Conservation (phyloP, 2,113 vertebrate species). For the Rynchops niger region DNA sequence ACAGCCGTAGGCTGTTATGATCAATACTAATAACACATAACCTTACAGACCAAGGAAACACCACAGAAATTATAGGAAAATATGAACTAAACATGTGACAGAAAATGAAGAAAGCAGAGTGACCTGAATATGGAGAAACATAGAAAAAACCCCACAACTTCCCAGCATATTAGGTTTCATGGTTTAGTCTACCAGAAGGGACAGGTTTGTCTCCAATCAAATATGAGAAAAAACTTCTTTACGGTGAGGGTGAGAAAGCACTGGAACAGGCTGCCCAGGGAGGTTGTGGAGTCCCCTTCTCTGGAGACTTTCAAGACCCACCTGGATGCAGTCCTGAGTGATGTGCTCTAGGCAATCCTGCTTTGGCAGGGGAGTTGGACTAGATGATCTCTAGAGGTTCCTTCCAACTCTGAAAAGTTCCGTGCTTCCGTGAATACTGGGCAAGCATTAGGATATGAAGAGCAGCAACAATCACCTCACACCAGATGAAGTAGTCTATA, state of each 20-base stretch:
- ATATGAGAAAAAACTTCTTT: too few species aligned
- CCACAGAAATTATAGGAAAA: not conserved
- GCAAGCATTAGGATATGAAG: not conserved
- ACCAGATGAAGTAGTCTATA: not conserved
- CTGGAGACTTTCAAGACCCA: too few species aligned
- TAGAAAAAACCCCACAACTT: not conserved
- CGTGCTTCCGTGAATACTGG: not conserved
- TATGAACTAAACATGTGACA: not conserved
- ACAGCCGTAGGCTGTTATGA: not conserved
- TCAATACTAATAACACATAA: not conserved
- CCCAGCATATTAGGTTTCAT: not conserved
- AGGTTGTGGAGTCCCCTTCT: too few species aligned
- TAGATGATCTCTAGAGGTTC: too few species aligned
- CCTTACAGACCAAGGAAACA: not conserved
- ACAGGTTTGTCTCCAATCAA: not conserved
- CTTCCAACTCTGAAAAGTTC: too few species aligned
- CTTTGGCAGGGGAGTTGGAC: too few species aligned
- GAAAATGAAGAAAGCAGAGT: not conserved
- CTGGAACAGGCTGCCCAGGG: too few species aligned
- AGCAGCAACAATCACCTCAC: not conserved
- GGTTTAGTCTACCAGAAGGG: not conserved
- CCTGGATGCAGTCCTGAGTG: too few species aligned
- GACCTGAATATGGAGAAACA: not conserved
- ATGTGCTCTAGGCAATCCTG: too few species aligned
- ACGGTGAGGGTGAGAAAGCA: too few species aligned